phyloP scores from a whole-genome alignment of 2,797 vertebrate genomes.

The Pangasius sanitwongsei region DNA sequence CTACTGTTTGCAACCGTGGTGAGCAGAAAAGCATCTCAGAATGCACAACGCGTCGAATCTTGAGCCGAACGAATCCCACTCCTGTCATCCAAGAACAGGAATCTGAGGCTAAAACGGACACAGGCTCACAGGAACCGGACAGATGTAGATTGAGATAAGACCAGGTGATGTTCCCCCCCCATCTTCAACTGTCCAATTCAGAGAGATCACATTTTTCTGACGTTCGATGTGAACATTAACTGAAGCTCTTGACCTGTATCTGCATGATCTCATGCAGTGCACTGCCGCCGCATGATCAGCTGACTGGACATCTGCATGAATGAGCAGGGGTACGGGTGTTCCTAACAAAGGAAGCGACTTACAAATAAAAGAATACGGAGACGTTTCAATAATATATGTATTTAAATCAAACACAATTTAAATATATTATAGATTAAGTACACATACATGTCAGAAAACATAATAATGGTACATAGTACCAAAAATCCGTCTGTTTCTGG shows the following conservation, averaged over 20 bases:
- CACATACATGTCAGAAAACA: slow-evolving; percentile 91
- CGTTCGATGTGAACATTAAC: not conserved
- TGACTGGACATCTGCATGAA: not conserved
- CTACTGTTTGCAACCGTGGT: no score
- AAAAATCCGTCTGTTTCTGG: slow-evolving; percentile 85
- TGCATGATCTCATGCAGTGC: not conserved
- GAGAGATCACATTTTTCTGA: not conserved
- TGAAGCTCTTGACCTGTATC: not conserved
- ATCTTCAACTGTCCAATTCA: not conserved
- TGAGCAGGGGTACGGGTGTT: not conserved
- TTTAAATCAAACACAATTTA: slow-evolving; percentile 99
- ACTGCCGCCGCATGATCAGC: not conserved
- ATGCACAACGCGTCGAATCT: not conserved
- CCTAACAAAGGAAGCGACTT: not conserved
- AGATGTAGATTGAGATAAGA: not conserved
- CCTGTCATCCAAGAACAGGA: not conserved
- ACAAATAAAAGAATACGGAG: slow-evolving; percentile 48
- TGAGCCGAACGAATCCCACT: not conserved
- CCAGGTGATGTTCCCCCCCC: not conserved
- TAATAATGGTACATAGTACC: slow-evolving; percentile 98
- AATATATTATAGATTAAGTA: slow-evolving; percentile 98
- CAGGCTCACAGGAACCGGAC: not conserved
- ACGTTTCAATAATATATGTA: slow-evolving; percentile 88
- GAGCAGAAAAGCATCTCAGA: slow-evolving; percentile 2
- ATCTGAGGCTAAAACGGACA: not conserved